phyloP scores from a whole-genome alignment of 2,797 vertebrate species.

The Argentina silus region DNA sequence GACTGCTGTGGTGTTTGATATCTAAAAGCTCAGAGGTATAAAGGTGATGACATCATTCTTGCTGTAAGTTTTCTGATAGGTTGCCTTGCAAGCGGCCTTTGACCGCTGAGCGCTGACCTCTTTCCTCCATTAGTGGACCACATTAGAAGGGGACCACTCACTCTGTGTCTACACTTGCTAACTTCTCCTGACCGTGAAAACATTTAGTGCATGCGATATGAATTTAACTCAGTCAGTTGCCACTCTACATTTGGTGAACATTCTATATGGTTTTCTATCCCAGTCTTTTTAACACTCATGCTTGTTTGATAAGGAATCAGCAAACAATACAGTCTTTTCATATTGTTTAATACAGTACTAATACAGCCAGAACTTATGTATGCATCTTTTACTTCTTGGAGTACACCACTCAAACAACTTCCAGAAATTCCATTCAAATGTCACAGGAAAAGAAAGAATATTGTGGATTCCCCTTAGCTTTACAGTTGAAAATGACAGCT shows the following conservation, averaged over 20 bases:
- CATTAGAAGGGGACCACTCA: not conserved
- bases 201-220: constrained; percentile 19
- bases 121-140: not conserved
- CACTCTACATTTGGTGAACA: constrained; percentile 12
- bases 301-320: constrained; percentile 25
- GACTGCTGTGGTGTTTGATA: constrained; percentile 44
- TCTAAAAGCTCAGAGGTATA: constrained; percentile 23
- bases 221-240: constrained; percentile 16
- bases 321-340: constrained; percentile 47
- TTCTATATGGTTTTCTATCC: constrained; percentile 6
- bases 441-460: not conserved
- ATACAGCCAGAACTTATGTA: constrained; percentile 32
- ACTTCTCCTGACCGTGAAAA: constrained; percentile 4
- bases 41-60: constrained; percentile 28
- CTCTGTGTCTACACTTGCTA: constrained; percentile 6
- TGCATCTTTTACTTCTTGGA: constrained; percentile 43
- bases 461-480: constrained; percentile 17
- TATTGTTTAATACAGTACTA: not conserved
- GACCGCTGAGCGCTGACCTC: not conserved
- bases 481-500: not conserved
- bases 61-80: constrained; percentile 40
- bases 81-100: constrained; percentile 1
- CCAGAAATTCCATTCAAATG: constrained; percentile 44
- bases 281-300: constrained; percentile 20
- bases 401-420: constrained; percentile 49